phyloP scores from a whole-genome alignment of 2,797 vertebrate genomes.

The Mus minutoides region DNA sequence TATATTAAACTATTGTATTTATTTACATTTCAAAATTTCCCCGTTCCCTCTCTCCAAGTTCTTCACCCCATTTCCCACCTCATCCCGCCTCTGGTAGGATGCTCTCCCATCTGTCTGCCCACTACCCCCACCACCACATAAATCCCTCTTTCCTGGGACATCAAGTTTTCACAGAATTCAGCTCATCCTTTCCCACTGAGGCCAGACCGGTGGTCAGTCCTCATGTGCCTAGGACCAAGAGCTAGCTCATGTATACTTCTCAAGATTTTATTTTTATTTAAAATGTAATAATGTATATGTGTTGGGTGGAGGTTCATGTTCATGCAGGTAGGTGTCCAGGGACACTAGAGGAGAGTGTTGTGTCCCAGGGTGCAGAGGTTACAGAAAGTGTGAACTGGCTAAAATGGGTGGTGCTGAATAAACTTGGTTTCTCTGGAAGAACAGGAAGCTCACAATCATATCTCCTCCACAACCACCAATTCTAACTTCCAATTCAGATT shows the following conservation, averaged over 20 bases:
- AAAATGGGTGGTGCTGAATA: not conserved
- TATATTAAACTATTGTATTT: not conserved
- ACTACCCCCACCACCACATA: rapidly evolving
- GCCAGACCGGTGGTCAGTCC: not conserved
- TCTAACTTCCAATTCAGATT: too few species aligned
- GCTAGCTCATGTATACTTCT: not conserved
- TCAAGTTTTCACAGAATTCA: not conserved
- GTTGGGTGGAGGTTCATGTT: too few species aligned
- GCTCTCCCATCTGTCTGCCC: not conserved
- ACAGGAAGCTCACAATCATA: not conserved
- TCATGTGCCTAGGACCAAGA: not conserved
- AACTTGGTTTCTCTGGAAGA: not conserved
- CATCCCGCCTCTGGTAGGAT: not conserved
- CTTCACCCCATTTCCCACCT: not conserved
- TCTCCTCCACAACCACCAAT: not conserved
- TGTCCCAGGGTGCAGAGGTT: not conserved
- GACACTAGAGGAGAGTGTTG: not conserved
- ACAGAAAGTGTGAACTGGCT: not conserved
- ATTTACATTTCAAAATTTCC: not conserved
- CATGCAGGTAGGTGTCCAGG: too few species aligned
- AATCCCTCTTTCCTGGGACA: not conserved
- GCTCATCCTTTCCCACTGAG: not conserved
- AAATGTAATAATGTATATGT: not conserved
- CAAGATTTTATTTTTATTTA: not conserved
- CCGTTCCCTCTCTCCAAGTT: not conserved